Evolutionary conservation across 2,113 vertebrate species (phyloP).

Genomic region (Spheniscus mendiculus): DNA sequence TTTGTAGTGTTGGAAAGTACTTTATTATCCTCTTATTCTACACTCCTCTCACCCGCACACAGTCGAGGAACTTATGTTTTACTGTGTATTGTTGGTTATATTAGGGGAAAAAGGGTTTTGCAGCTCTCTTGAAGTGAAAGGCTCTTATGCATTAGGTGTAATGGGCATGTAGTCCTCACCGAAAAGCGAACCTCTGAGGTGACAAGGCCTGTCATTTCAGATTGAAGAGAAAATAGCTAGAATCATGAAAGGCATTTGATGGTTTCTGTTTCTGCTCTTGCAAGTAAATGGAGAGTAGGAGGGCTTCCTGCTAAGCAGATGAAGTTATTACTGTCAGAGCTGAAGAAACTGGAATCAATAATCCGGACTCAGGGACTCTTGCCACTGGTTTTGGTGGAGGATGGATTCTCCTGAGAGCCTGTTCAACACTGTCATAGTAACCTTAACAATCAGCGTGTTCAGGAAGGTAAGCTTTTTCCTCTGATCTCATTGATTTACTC

Average conservation of each 20-base stretch:
- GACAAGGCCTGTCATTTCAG: background rate
- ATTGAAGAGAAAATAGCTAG: constrained; percentile 11
- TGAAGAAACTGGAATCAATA: background rate
- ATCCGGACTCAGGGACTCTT: background rate
- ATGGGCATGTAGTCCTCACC: background rate
- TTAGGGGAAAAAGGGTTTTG: background rate
- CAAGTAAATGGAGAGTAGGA: background rate
- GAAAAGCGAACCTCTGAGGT: background rate
- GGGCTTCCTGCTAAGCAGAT: background rate
- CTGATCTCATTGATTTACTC: background rate
- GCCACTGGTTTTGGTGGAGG: background rate
- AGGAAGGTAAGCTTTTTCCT: background rate
- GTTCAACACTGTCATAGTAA: background rate
- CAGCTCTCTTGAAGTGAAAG: background rate
- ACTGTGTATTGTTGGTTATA: background rate
- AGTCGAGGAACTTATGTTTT: background rate
- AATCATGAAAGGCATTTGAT: background rate
- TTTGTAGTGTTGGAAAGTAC: background rate
- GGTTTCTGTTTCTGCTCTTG: background rate
- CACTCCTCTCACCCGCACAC: background rate
- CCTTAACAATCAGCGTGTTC: background rate
- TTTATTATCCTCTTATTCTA: background rate
- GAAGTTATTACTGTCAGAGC: background rate
- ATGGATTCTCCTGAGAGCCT: background rate
- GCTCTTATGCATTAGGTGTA: background rate